Conservation (phyloP, 2,113 vertebrate genomes). For the Phrynosoma platyrhinos region DNA sequence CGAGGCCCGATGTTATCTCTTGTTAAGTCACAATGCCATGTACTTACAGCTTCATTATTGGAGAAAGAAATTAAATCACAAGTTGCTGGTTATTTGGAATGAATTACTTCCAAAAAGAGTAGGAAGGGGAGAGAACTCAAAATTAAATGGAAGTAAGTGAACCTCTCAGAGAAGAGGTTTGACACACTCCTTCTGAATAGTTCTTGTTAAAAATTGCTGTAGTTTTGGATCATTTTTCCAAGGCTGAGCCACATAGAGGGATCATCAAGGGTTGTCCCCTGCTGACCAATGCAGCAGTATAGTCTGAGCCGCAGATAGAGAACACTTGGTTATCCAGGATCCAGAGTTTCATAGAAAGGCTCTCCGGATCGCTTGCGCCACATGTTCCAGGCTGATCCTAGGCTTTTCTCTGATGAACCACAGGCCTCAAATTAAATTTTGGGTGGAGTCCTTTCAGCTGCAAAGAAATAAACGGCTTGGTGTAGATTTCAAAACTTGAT, state of each 20-base stretch:
- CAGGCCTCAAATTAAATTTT: neutral
- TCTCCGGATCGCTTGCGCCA: neutral
- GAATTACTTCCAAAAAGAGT: neutral
- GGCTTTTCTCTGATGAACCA: neutral
- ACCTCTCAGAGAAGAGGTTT: neutral
- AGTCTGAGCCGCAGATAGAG: neutral
- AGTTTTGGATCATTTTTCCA: neutral
- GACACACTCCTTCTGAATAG: neutral
- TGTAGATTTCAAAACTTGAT: conserved; percentile 8
- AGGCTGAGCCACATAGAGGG: neutral
- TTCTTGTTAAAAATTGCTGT: conserved; percentile 1
- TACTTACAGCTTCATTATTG: neutral
- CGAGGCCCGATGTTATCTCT: no score
- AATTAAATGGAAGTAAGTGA: neutral
- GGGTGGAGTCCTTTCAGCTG: neutral
- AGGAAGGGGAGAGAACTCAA: no score
- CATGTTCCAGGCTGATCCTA: conserved; percentile 18
- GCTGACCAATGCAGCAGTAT: neutral
- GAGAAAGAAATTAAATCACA: neutral
- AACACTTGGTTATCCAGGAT: neutral
- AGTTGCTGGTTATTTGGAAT: neutral
- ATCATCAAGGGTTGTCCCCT: neutral
- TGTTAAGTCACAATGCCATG: no score
- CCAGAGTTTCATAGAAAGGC: neutral
- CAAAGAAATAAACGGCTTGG: neutral